Conservation (phyloP, 2,113 vertebrate genomes). For the Halcyon senegalensis region DNA sequence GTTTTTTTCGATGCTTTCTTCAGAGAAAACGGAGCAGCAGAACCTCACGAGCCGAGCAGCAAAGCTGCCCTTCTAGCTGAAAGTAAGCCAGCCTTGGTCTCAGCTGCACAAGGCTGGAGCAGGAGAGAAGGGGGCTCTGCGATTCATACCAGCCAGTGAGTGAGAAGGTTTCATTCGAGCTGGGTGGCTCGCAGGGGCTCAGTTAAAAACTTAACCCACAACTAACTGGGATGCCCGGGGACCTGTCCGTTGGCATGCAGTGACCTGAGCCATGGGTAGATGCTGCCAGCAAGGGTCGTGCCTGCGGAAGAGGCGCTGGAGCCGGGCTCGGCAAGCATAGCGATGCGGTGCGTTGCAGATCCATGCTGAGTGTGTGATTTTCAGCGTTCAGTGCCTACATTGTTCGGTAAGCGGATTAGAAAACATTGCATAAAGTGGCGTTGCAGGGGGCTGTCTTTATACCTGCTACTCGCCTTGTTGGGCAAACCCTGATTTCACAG, state of each 20-base stretch:
- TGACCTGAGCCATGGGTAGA: neutral
- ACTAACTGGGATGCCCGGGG: neutral
- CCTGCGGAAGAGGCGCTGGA: neutral
- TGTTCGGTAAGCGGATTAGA: conserved; percentile 68
- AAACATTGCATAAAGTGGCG: conserved; percentile 50
- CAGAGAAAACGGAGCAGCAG: neutral
- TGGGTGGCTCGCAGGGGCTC: neutral
- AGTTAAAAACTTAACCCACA: neutral
- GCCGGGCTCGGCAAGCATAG: neutral
- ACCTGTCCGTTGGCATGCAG: neutral
- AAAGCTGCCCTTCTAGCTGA: neutral
- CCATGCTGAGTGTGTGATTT: conserved; percentile 57
- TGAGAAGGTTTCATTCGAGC: neutral
- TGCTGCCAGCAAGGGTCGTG: neutral
- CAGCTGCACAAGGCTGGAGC: neutral
- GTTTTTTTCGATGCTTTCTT: neutral
- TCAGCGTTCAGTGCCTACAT: conserved; percentile 51
- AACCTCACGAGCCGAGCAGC: neutral
- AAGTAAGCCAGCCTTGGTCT: neutral
- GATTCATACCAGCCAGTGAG: neutral
- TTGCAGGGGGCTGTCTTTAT: conserved; percentile 66
- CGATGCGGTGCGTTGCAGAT: conserved; percentile 19
- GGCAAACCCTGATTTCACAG: conserved; percentile 38
- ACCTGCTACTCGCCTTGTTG: conserved; percentile 57
- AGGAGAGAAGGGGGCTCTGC: neutral